Evolutionary conservation across 2,113 vertebrate genomes (phyloP).

Genomic region (Eulemur macaco): DNA sequence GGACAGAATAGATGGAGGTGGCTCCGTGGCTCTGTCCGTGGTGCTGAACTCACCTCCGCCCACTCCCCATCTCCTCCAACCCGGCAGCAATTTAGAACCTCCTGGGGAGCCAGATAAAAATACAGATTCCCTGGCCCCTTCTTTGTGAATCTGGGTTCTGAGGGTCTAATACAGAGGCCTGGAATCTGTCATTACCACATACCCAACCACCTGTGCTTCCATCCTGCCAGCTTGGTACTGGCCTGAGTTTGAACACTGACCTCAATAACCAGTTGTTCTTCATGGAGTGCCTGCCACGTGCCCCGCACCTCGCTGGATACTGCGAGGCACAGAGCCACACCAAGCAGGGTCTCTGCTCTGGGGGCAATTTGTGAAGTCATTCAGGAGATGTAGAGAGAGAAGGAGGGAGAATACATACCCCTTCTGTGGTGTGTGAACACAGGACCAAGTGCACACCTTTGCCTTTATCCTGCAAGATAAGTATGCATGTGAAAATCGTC

Average conservation of each 20-base stretch:
- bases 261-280: neutral
- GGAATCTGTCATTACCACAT: neutral
- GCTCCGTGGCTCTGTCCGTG: conserved; percentile 52
- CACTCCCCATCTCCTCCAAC: neutral
- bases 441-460: too few relatives aligned
- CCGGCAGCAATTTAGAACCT: neutral
- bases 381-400: neutral
- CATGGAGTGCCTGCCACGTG: neutral
- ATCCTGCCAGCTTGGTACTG: neutral
- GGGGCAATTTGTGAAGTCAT: neutral
- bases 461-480: neutral
- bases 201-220: neutral
- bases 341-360: neutral
- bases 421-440: neutral
- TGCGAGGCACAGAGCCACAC: neutral
- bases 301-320: neutral
- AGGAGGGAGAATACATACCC: neutral
- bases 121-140: neutral
- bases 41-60: conserved; percentile 67
- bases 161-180: neutral
- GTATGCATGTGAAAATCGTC: neutral
- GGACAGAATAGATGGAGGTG: accelerated
- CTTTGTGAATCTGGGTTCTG: neutral
- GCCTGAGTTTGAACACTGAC: neutral
- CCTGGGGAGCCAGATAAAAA: neutral